These are phyloP conservation scores for Cephalopterus ornatus DNA, from an alignment of 2,113 vertebrate genomes.

Conservation along the genomic window DNA sequence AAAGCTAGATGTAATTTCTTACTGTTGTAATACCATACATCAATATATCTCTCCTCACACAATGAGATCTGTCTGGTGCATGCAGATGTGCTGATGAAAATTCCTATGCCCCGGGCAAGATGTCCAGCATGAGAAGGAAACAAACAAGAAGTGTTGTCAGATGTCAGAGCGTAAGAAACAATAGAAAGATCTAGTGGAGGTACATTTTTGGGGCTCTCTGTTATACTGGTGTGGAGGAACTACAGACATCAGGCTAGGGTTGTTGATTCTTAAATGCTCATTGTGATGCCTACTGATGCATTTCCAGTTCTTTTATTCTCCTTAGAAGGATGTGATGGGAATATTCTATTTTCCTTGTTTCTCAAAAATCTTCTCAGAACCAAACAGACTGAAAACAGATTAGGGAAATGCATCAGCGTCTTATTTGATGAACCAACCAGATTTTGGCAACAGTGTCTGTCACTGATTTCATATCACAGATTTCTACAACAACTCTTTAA, in stretches of 20 bases:
- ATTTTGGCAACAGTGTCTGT: neutral
- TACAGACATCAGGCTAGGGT: fast-evolving
- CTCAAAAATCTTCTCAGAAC: neutral
- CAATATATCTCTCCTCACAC: neutral
- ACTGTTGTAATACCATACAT: neutral
- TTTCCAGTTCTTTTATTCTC: neutral
- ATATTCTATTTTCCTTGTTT: neutral
- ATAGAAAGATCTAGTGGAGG: neutral
- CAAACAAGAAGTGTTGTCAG: neutral
- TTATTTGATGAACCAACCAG: neutral
- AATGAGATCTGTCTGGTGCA: neutral
- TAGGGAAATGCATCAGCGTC: neutral
- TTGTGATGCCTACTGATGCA: neutral
- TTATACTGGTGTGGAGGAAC: neutral
- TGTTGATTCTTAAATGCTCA: neutral
- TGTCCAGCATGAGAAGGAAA: neutral
- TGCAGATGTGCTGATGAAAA: neutral
- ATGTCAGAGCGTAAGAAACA: neutral
- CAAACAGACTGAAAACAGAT: neutral
- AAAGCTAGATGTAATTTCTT: neutral
- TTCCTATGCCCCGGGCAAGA: neutral
- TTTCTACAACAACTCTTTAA: neutral
- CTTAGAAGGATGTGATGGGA: neutral
- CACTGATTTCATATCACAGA: neutral
- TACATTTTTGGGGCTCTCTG: fast-evolving